These are phyloP conservation scores for Pitta sordida DNA, from an alignment of 2,113 vertebrate species.

Conservation along the genomic window DNA sequence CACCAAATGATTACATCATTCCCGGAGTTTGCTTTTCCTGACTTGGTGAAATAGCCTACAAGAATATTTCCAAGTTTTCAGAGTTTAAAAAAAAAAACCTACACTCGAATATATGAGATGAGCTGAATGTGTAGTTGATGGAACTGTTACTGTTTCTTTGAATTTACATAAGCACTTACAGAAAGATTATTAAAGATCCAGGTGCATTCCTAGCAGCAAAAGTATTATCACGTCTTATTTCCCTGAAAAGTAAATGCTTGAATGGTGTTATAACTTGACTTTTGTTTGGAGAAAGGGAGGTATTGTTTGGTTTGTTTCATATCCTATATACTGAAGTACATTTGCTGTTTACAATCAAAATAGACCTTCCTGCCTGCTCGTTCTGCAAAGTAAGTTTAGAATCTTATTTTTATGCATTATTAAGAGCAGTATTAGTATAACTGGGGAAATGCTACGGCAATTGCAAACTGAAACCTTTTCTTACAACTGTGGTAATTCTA, in stretches of 20 bases:
- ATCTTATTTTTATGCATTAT: not conserved
- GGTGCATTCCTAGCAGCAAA: not conserved
- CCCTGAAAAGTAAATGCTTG: not conserved
- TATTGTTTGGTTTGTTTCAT: not conserved
- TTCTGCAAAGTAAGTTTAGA: not conserved
- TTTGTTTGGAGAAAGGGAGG: not conserved
- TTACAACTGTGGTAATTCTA: not conserved
- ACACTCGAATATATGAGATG: not conserved
- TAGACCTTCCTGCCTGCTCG: not conserved
- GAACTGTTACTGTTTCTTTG: not conserved
- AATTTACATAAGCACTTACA: not conserved
- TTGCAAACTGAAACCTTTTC: not conserved
- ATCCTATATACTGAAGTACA: not conserved
- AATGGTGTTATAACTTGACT: not conserved
- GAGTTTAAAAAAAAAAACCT: not conserved
- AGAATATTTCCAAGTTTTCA: not conserved
- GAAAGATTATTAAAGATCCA: not conserved
- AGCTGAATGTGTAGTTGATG: not conserved
- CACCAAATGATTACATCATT: not conserved
- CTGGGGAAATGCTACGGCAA: not conserved
- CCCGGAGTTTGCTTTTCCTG: not conserved
- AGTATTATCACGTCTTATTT: not conserved
- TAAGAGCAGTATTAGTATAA: not conserved
- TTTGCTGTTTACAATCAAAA: not conserved
- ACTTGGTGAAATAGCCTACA: not conserved